phyloP scores from a whole-genome alignment of 2,113 vertebrate genomes.

The Albula glossodonta region DNA sequence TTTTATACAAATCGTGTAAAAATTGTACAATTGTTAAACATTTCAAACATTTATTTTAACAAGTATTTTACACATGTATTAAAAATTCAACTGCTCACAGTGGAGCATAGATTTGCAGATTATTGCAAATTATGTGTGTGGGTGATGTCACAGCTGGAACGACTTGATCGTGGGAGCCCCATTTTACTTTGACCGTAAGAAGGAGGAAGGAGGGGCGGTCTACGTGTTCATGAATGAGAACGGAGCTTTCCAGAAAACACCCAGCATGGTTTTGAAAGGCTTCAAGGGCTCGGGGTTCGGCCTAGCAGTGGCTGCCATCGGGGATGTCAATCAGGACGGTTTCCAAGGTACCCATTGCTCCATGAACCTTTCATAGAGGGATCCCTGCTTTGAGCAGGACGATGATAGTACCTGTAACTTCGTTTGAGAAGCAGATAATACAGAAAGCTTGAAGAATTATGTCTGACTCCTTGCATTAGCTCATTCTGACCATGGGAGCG shows the following conservation, averaged over 20 bases:
- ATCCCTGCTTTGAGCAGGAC: too few relatives aligned
- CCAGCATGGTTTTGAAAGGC: slow-evolving; percentile 73
- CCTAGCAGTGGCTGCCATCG: slow-evolving; percentile 79
- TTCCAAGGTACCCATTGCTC: slow-evolving; percentile 79
- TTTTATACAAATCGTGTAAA: too few relatives aligned
- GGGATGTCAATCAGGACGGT: slow-evolving; percentile 91
- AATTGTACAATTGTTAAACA: too few relatives aligned
- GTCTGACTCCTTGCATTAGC: too few relatives aligned
- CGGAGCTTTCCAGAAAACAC: slow-evolving; percentile 71
- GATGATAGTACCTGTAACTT: too few relatives aligned
- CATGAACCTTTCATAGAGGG: neutral
- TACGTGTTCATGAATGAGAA: slow-evolving; percentile 92
- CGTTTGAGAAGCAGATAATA: too few relatives aligned
- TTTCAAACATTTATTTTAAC: too few relatives aligned
- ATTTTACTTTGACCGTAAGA: slow-evolving; percentile 85
- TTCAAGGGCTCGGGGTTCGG: slow-evolving; percentile 78
- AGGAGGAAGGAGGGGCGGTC: slow-evolving; percentile 83
- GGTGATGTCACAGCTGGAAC: slow-evolving; percentile 77
- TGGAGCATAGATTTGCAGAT: too few relatives aligned
- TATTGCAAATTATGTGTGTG: neutral
- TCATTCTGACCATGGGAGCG: too few relatives aligned
- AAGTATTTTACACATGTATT: too few relatives aligned
- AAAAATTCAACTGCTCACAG: too few relatives aligned
- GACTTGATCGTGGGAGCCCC: slow-evolving; percentile 91
- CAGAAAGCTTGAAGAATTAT: too few relatives aligned